A percentile compares a stretch with the other conserved stretches of the same genome.
These are phyloP conservation scores for Melanaphis sacchari DNA, from an alignment of 1,140 invertebrate genomes.

Conservation along the genomic window DNA sequence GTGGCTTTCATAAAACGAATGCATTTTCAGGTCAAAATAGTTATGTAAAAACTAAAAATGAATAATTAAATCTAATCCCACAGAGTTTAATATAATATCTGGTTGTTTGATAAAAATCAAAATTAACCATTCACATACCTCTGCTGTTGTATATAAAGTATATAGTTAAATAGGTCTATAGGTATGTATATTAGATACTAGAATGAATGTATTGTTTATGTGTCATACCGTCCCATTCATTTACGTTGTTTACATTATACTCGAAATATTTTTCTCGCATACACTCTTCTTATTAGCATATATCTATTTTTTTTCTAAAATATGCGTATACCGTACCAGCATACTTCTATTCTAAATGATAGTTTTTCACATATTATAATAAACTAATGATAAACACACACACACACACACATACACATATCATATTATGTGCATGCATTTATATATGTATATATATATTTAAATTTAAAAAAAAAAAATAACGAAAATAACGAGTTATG, in stretches of 20 bases:
- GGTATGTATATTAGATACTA: background rate
- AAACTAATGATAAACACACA: background rate
- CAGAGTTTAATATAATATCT: background rate
- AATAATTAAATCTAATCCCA: background rate
- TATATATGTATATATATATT: background rate
- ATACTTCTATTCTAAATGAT: background rate
- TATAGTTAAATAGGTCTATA: background rate
- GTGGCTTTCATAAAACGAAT: background rate
- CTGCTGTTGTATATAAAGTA: background rate
- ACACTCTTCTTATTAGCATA: background rate
- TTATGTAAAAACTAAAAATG: background rate
- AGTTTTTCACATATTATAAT: background rate
- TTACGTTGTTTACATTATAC: background rate
- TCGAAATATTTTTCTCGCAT: background rate
- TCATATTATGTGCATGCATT: background rate
- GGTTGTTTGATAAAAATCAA: conserved; percentile 2
- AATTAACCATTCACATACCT: background rate
- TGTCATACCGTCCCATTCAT: background rate
- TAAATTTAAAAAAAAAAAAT: background rate
- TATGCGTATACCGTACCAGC: background rate
- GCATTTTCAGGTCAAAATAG: background rate
- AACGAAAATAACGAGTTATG: background rate
- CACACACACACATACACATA: background rate
- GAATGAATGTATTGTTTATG: background rate
- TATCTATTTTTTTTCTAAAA: background rate